A percentile compares a stretch with the other conserved stretches of the same genome.
These are phyloP conservation scores for Protodeltote pygarga DNA, from an alignment of 2,888 invertebrate species.

Conservation along the genomic window DNA sequence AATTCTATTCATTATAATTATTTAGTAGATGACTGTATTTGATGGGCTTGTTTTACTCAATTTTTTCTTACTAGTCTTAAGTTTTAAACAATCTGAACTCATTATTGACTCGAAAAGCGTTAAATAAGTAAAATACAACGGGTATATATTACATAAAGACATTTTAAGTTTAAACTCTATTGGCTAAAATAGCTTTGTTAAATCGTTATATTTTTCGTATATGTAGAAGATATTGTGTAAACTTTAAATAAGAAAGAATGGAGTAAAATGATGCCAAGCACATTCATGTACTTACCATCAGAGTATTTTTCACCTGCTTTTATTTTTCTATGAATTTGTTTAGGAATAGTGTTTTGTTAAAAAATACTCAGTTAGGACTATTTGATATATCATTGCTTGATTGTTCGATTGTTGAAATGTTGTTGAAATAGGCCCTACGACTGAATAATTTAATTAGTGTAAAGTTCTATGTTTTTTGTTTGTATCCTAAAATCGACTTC, in stretches of 20 bases:
- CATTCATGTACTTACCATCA: constrained; percentile 2
- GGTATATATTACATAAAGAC: too few species aligned
- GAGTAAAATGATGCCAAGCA: too few species aligned
- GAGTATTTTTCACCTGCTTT: constrained; percentile 6
- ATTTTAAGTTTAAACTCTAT: too few species aligned
- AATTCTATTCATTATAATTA: constrained; percentile 27
- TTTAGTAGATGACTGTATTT: constrained; percentile 25
- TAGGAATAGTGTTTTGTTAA: constrained; percentile 15
- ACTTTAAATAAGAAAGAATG: too few species aligned
- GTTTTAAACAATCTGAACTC: too few species aligned
- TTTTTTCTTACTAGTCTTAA: too few species aligned
- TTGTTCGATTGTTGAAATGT: too few species aligned
- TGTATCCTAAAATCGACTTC: constrained; percentile 29
- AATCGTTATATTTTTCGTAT: too few species aligned
- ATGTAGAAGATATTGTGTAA: too few species aligned
- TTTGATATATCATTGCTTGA: constrained; percentile 28
- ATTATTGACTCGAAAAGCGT: too few species aligned
- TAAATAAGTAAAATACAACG: too few species aligned
- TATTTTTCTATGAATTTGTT: constrained; percentile 12
- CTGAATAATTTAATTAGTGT: constrained; percentile 32
- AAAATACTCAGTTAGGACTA: constrained; percentile 48
- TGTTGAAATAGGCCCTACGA: constrained; percentile 26
- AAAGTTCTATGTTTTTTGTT: constrained; percentile 27
- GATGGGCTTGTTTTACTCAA: background rate
- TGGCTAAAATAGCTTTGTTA: too few species aligned